Evolutionary conservation across 2,113 vertebrate species (phyloP).

Genomic region (Eudorcas thomsonii): DNA sequence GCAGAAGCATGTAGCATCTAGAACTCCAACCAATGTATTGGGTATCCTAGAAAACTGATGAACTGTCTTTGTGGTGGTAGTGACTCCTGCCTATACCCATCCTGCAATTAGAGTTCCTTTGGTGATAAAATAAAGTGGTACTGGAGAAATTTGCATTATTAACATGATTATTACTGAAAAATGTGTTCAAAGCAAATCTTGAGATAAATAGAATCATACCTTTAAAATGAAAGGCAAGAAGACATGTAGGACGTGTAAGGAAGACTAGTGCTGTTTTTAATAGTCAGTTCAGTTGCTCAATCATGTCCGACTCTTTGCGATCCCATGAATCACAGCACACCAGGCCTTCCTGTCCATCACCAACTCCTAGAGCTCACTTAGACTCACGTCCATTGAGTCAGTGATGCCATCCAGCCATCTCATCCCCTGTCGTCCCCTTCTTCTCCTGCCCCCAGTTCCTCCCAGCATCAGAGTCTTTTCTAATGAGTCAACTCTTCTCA

Average conservation of each 20-base stretch:
- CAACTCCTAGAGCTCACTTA: too few relatives aligned
- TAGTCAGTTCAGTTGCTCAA: neutral
- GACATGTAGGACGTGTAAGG: neutral
- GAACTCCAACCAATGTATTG: neutral
- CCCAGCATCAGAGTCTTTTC: too few relatives aligned
- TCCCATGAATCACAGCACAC: too few relatives aligned
- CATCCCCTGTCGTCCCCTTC: too few relatives aligned
- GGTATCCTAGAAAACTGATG: neutral
- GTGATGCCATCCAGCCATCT: too few relatives aligned
- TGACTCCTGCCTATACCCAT: neutral
- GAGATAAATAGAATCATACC: neutral
- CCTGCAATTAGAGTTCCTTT: neutral
- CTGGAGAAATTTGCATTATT: neutral
- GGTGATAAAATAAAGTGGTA: neutral
- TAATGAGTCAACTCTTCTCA: too few relatives aligned
- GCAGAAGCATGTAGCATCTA: neutral
- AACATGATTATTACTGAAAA: neutral
- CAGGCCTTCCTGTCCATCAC: too few relatives aligned
- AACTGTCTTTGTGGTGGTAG: neutral
- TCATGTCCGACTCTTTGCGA: too few relatives aligned
- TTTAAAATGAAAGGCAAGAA: slow-evolving; percentile 26
- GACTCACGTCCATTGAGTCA: too few relatives aligned
- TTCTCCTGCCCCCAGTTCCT: too few relatives aligned
- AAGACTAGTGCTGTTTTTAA: slow-evolving; percentile 1
- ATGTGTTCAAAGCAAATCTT: neutral